Evolutionary conservation across 2,888 invertebrate species (phyloP).

Genomic region (Cantharis rustica): DNA sequence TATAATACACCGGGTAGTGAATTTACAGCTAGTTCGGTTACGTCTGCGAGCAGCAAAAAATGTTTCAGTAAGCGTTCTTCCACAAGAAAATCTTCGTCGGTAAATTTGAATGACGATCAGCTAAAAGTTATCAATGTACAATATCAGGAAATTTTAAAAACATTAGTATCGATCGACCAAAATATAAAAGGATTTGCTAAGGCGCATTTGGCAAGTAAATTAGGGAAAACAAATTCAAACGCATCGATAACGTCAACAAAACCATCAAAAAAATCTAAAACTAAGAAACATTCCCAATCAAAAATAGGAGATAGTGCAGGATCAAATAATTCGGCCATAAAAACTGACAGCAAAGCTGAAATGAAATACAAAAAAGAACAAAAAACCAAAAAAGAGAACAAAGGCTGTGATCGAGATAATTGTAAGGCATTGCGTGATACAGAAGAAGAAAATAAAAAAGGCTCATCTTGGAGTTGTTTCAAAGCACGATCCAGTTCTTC

Average conservation of each 20-base stretch:
- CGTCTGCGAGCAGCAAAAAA: neutral
- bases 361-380: neutral
- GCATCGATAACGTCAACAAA: neutral
- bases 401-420: neutral
- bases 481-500: neutral
- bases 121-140: conserved; percentile 1
- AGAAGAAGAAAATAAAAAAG: neutral
- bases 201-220: neutral
- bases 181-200: neutral
- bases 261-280: neutral
- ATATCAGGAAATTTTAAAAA: conserved; percentile 11
- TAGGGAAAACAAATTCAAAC: neutral
- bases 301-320: neutral
- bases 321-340: neutral
- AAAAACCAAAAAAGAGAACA: neutral
- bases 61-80: neutral
- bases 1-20: neutral
- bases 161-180: conserved; percentile 7
- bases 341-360: neutral
- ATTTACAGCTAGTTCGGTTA: neutral
- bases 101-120: neutral
- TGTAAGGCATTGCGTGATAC: neutral
- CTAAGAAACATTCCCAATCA: too few relatives aligned
- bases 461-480: neutral
- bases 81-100: neutral